Percentiles rank a stretch among this genome's conserved stretches.
Conservation (phyloP, 2,888 invertebrate species). For the Microctonus hyperodae region DNA sequence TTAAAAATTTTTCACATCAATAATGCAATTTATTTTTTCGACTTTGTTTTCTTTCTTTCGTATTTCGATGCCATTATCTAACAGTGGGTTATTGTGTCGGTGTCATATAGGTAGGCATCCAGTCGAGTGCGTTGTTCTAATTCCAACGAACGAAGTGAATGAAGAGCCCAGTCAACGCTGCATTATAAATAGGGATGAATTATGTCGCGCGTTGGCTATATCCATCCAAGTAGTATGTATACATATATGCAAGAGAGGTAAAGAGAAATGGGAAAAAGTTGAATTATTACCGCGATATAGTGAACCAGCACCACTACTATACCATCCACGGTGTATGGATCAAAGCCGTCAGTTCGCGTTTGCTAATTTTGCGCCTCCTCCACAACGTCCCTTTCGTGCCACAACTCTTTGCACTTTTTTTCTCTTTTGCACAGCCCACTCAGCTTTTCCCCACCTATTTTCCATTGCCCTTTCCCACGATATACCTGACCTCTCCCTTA, state of each 20-base stretch:
- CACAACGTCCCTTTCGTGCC: slow-evolving; percentile 9
- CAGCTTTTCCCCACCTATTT: slow-evolving; percentile 9
- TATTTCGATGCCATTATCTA: slow-evolving; percentile 1
- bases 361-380: slow-evolving; percentile 46
- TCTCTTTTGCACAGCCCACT: slow-evolving; percentile 11
- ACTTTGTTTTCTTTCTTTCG: too few species aligned
- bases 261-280: slow-evolving; percentile 35
- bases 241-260: neutral
- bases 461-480: slow-evolving; percentile 1
- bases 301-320: slow-evolving; percentile 24
- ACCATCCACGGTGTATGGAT: slow-evolving; percentile 31
- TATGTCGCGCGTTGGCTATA: slow-evolving; percentile 43
- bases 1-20: neutral
- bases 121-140: slow-evolving; percentile 37
- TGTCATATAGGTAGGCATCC: slow-evolving; percentile 24
- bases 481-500: neutral
- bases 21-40: neutral
- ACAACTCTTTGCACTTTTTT: slow-evolving; percentile 20
- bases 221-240: neutral
- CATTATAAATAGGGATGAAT: slow-evolving; percentile 56
- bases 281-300: slow-evolving; percentile 46
- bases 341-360: slow-evolving; percentile 37
- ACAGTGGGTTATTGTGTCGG: slow-evolving; percentile 21
- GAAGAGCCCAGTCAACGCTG: slow-evolving; percentile 48
- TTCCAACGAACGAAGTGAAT: slow-evolving; percentile 45